Evolutionary conservation across 2,797 vertebrate species (phyloP), one percentile per base, ranked within the genome.

Genomic region (Paratrypauchen microcephalus): DNA sequence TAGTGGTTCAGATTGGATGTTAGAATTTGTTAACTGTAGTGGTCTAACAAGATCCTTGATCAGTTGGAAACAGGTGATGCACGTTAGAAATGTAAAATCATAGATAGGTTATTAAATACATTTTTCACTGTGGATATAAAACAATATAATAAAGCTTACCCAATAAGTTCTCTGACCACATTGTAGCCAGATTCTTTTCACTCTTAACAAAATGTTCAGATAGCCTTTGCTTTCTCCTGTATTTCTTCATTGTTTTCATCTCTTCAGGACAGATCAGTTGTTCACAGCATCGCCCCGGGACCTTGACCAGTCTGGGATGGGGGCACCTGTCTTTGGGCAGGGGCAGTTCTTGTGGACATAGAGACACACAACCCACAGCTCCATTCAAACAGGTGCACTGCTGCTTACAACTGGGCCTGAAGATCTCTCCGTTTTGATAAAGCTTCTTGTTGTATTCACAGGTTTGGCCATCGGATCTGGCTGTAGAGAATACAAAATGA

Each of bases 351-450:
- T 90, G 94, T 0, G 94, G 94, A 81, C 96, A 97, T 67, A 97
- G 92, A 1, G 95, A 95, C 73, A 95, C 88, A 70, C 96, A 97
- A 52, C 95, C 95, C 11, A 97, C 94, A 0, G 94, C 95, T 23
- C 95, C 95, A 18, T 97, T 95, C 48, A 96, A 94, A 80, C 96
- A 97, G 26, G 95, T 96, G 88, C 96, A 97, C 93, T 96, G 96
- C 86, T 97, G 95, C 86, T 96, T 96, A 88, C 96, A 97, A 88
- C 96, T 96, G 15, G 95, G 95, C 81, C 92, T 94, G 84, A 97
- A 97, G 80, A 93, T 95, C 73, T 97, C 96, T 2, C 96, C 95
- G 0, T 96, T 96, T 88, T 97, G 96, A 88, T 96, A 95, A 78
- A 97, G 96, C 86, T 88, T 95, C 86, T 94, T 95, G 87, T 95